phyloP scores from a whole-genome alignment of 2,113 vertebrate genomes.

The Tragelaphus strepsiceros region DNA sequence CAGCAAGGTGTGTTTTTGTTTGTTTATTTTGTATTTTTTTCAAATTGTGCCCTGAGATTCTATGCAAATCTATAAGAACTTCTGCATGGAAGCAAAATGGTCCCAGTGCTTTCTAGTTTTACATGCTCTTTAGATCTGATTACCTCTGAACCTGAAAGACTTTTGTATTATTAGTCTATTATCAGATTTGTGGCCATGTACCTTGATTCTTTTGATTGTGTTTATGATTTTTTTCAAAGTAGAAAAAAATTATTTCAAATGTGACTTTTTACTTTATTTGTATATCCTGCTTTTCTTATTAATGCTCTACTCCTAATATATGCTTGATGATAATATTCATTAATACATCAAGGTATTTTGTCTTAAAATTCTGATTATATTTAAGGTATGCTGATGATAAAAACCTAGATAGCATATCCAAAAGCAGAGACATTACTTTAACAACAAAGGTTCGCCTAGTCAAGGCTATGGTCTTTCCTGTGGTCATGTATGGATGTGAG shows the following conservation, averaged over 20 bases:
- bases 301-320: background rate
- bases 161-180: background rate
- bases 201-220: background rate
- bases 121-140: background rate
- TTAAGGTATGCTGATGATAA: background rate
- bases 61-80: background rate
- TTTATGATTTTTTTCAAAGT: background rate
- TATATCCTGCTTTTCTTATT: background rate
- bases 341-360: background rate
- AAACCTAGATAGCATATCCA: no score
- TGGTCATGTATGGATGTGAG: no score
- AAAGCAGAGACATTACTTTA: no score
- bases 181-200: background rate
- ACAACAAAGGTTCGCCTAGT: no score
- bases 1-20: background rate
- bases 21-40: background rate
- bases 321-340: background rate
- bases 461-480: no score
- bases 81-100: background rate
- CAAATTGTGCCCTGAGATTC: background rate
- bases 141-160: background rate
- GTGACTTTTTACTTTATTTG: background rate
- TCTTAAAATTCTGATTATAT: background rate
- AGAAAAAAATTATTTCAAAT: background rate
- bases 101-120: background rate